Evolutionary conservation across 2,797 vertebrate genomes (phyloP), one percentile per base, ranked within the genome.

Genomic region (Enoplosus armatus): DNA sequence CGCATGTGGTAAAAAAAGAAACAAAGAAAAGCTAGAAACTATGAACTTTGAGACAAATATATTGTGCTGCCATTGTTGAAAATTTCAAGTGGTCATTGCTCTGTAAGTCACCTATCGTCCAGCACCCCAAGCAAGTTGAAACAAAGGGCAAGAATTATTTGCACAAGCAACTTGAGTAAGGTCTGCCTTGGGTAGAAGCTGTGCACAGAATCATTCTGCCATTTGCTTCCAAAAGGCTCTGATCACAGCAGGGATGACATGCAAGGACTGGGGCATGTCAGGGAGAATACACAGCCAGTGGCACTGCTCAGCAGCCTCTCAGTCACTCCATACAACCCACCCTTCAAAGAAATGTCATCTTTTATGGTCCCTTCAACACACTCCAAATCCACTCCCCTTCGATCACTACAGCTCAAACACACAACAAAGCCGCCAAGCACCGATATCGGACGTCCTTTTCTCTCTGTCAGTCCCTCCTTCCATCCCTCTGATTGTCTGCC

Each of bases 321-420:
- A 93, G 83, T 89, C 87, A 79, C 91, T 94, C 93, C 88, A 93
- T 92, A 95, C 93, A 95, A 93, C 87, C 88, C 90, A 86, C 79
- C 89, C 94, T 95, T 96, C 94, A 95, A 95, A 95, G 94, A 95
- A 96, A 95, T 95, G 95, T 94, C 95, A 95, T 89, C 92, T 93
- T 94, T 93, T 95, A 94, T 95, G 93, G 88, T 82, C 84, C 87
- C 91, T 93, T 93, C 93, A 87, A 92, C 93, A 90, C 90, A 86
- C 87, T 90, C 85, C 83, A 91, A 85, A 91, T 94, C 90, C 90
- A 90, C 90, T 93, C 90, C 90, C 88, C 88, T 92, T 93, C 92
- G 87, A 94, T 93, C 92, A 89, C 89, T 84, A 90, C 89, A 85
- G 90, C 93, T 92, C 92, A 91, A 90, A 89, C 89, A 85, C 92